Percentiles rank a stretch among this genome's conserved stretches.
These are phyloP conservation scores for Drosophila nigromelanica DNA, from an alignment of 1,140 invertebrate genomes.

Conservation along the genomic window DNA sequence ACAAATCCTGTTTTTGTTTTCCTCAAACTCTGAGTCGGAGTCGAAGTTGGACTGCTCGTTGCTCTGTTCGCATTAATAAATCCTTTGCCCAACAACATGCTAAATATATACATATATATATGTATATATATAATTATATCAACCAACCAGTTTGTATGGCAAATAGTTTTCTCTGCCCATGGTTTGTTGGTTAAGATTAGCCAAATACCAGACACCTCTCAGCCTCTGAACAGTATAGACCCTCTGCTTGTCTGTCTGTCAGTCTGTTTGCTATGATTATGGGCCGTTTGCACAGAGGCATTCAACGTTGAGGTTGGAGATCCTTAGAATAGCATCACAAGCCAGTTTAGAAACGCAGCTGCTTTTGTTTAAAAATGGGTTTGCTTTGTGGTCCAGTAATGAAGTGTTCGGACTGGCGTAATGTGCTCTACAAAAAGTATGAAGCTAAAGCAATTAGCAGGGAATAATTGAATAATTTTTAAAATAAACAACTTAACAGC, in stretches of 20 bases:
- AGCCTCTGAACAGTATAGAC: slow-evolving; percentile 13
- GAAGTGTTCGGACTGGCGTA: slow-evolving; percentile 15
- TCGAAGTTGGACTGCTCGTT: not conserved
- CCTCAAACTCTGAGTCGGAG: slow-evolving; percentile 3
- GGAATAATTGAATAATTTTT: slow-evolving; percentile 5
- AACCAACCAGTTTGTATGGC: slow-evolving; percentile 19
- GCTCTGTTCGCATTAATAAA: slow-evolving; percentile 46
- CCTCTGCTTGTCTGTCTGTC: slow-evolving; percentile 5
- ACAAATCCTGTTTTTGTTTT: slow-evolving; percentile 78
- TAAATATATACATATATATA: slow-evolving; percentile 20
- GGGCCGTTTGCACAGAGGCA: slow-evolving; percentile 9
- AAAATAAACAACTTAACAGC: no score
- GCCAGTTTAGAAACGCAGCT: slow-evolving; percentile 14
- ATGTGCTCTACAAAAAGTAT: slow-evolving; percentile 25
- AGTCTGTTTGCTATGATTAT: slow-evolving; percentile 41
- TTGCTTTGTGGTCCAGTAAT: slow-evolving; percentile 32
- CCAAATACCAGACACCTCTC: slow-evolving; percentile 48
- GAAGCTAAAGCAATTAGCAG: not conserved
- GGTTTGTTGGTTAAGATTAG: slow-evolving; percentile 50
- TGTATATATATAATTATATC: slow-evolving; percentile 33
- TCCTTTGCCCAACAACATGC: slow-evolving; percentile 35
- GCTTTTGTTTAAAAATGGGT: slow-evolving; percentile 23
- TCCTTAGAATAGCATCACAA: not conserved
- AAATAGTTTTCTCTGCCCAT: slow-evolving; percentile 30
- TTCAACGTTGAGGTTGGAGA: slow-evolving; percentile 11